Conservation (phyloP, 2,888 invertebrate species). For the Tineola bisselliella region DNA sequence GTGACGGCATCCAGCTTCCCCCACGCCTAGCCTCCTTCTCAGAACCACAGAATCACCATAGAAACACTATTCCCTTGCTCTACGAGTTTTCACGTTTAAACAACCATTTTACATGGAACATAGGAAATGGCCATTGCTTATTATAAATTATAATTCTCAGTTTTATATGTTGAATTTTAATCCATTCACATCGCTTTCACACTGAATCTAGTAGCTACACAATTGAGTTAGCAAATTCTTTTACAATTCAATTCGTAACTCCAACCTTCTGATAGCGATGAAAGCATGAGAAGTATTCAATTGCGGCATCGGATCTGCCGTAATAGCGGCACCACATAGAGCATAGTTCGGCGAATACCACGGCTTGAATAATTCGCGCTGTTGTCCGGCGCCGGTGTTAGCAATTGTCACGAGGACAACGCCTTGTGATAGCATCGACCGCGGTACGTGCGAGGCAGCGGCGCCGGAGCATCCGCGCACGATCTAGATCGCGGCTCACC, state of each 20-base stretch:
- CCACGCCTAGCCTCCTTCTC: conserved; percentile 20
- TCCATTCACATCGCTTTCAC: too few species aligned
- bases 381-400: conserved; percentile 50
- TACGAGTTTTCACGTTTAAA: not conserved
- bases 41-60: conserved; percentile 3
- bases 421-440: conserved; percentile 56
- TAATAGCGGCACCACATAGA: conserved; percentile 13
- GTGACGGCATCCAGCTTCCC: conserved; percentile 40
- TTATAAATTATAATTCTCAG: too few species aligned
- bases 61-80: not conserved
- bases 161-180: too few species aligned
- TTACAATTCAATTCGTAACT: not conserved
- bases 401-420: conserved; percentile 57
- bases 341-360: conserved; percentile 22
- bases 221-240: conserved; percentile 20
- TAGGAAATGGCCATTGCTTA: not conserved
- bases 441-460: conserved; percentile 28
- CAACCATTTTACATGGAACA: not conserved
- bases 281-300: conserved; percentile 19
- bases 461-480: conserved; percentile 29
- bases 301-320: conserved; percentile 1
- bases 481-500: conserved; percentile 59
- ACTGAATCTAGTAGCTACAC: not conserved
- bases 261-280: not conserved
- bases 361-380: conserved; percentile 52